These are phyloP conservation scores for Imbricaverruca yamaguchii DNA, from an alignment of 2,888 invertebrate genomes.

Conservation along the genomic window DNA sequence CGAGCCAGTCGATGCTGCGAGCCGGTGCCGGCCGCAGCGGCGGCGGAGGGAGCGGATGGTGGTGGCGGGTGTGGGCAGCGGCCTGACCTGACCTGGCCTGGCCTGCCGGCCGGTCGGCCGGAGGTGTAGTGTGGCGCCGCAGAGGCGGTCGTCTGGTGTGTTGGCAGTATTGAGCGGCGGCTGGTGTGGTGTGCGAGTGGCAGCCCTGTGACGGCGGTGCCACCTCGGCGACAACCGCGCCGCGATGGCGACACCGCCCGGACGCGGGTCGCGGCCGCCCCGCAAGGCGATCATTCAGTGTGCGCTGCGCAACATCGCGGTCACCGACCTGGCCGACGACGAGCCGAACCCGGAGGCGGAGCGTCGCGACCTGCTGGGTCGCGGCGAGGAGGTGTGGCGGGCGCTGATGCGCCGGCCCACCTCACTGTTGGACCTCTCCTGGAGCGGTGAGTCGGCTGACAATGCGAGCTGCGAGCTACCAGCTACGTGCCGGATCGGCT, in stretches of 20 bases:
- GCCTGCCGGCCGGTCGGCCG: no score
- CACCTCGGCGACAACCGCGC: neutral
- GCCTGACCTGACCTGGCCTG: neutral
- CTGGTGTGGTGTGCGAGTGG: neutral
- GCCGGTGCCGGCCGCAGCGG: neutral
- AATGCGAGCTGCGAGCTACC: no score
- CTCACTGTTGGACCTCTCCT: conserved; percentile 14
- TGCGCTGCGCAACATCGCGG: neutral
- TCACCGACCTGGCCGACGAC: neutral
- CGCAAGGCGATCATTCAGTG: neutral
- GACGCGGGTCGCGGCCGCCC: neutral
- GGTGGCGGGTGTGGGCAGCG: neutral
- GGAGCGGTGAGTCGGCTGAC: conserved; percentile 1
- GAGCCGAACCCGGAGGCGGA: neutral
- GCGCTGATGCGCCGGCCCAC: neutral
- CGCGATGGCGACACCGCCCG: neutral
- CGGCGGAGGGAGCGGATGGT: neutral
- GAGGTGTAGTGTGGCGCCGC: neutral
- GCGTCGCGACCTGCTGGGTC: neutral
- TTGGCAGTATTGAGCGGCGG: neutral
- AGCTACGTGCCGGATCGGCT: no score
- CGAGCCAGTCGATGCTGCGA: neutral
- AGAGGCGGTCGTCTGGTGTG: no score
- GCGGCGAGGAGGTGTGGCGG: conserved; percentile 9
- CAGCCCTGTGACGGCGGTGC: no score